Conservation (phyloP, 2,888 invertebrate genomes). For the Ganaspis brasiliensis region DNA sequence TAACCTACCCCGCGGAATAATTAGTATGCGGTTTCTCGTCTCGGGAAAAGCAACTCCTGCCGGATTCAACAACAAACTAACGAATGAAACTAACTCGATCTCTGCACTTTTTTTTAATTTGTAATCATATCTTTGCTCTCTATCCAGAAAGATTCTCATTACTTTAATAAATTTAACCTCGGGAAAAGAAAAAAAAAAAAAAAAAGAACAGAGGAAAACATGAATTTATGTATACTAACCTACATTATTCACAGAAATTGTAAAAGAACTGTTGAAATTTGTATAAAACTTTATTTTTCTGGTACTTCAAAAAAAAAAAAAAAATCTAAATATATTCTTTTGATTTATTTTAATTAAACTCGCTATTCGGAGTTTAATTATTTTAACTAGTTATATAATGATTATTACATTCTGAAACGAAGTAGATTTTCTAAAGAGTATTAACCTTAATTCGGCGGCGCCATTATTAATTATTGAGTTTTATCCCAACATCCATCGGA, state of each 20-base stretch:
- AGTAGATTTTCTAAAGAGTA: not conserved
- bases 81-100: not conserved
- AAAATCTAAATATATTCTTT: no score
- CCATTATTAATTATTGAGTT: conserved; percentile 66
- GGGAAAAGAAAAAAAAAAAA: no score
- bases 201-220: no score
- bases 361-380: no score
- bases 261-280: no score
- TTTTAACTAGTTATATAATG: not conserved
- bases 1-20: conserved; percentile 58
- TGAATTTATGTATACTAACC: no score
- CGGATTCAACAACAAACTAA: conserved; percentile 47
- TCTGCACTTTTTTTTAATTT: not conserved
- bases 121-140: conserved; percentile 6
- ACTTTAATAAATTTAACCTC: not conserved
- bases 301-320: no score
- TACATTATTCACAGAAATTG: no score
- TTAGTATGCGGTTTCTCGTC: conserved; percentile 63
- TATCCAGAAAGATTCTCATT: not conserved
- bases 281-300: no score
- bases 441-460: conserved; percentile 32
- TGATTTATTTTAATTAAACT: no score
- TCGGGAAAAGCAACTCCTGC: conserved; percentile 54
- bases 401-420: not conserved
- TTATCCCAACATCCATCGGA: conserved; percentile 6